Conservation (phyloP, 1,140 invertebrate species). For the Drosophila azteca region DNA sequence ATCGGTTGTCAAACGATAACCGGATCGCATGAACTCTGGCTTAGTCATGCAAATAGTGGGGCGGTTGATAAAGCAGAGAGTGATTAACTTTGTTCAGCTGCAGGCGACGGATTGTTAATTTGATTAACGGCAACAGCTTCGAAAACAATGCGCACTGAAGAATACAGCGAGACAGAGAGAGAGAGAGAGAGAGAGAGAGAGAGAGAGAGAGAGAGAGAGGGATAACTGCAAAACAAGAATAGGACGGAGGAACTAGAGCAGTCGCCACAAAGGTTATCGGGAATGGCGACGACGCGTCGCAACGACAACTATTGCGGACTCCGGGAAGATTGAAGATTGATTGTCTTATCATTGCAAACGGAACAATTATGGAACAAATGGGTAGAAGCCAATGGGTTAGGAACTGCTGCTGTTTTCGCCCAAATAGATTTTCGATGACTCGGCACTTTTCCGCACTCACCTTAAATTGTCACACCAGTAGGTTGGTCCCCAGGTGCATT, state of each 20-base stretch:
- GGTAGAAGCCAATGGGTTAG: background rate
- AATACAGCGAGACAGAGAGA: slow-evolving; percentile 6
- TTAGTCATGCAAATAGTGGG: slow-evolving; percentile 30
- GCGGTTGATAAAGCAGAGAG: slow-evolving; percentile 7
- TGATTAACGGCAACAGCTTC: slow-evolving; percentile 48
- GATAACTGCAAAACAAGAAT: slow-evolving; percentile 23
- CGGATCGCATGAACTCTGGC: slow-evolving; percentile 9
- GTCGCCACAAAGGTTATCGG: slow-evolving; percentile 37
- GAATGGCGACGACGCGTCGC: background rate
- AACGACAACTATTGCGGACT: too few species aligned
- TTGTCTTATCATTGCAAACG: slow-evolving; percentile 33
- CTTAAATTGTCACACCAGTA: slow-evolving; percentile 93
- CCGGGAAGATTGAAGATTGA: slow-evolving; percentile 1
- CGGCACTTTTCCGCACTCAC: slow-evolving; percentile 77
- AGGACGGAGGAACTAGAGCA: slow-evolving; percentile 20
- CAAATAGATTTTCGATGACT: slow-evolving; percentile 19
- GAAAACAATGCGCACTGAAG: slow-evolving; percentile 37
- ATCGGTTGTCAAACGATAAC: slow-evolving; percentile 14
- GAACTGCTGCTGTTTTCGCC: slow-evolving; percentile 25
- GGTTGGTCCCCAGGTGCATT: slow-evolving; percentile 91
- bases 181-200: slow-evolving; percentile 7
- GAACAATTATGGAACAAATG: slow-evolving; percentile 25
- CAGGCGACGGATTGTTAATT: slow-evolving; percentile 51
- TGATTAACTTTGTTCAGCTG: slow-evolving; percentile 27
- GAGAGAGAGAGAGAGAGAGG: slow-evolving; percentile 9